phyloP scores from a whole-genome alignment of 2,113 vertebrate genomes.

The Cettia cetti region DNA sequence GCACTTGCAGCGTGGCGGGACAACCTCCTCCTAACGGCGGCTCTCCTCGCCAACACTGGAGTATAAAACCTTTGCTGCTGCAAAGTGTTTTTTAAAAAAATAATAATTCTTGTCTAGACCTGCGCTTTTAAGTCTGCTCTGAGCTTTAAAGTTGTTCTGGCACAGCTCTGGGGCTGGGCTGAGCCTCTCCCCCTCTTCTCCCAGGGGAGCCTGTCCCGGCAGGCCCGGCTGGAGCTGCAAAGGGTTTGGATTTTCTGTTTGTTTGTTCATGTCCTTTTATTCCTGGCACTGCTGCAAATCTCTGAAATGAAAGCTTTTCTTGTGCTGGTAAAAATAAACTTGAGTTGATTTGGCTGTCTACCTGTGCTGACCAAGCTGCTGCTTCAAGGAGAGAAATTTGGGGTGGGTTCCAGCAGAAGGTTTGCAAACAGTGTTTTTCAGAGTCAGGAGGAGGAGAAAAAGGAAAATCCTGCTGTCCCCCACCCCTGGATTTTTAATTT shows the following conservation, averaged over 20 bases:
- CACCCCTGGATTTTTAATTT: background rate
- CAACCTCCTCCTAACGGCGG: background rate
- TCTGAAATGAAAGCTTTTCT: background rate
- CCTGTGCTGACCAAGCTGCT: background rate
- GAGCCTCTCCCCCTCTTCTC: constrained; percentile 7
- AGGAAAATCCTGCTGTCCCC: background rate
- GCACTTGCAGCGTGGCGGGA: fast-evolving
- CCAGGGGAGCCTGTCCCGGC: constrained; percentile 19
- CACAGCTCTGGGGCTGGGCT: background rate
- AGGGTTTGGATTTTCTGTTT: background rate
- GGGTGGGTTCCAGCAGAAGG: background rate
- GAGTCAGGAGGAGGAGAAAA: background rate
- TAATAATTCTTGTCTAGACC: constrained; percentile 30
- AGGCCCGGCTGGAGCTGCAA: background rate
- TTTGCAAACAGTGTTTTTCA: fast-evolving
- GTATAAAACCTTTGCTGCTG: background rate
- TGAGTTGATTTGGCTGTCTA: background rate
- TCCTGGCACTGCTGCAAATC: background rate
- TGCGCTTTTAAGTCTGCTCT: background rate
- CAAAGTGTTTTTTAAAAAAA: background rate
- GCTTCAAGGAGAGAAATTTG: background rate
- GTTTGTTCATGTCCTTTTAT: constrained; percentile 4
- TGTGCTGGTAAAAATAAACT: constrained; percentile 20
- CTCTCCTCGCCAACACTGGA: background rate
- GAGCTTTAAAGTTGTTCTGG: background rate